These are phyloP conservation scores for Scaptomyza cyrtandrae DNA, from an alignment of 2,888 invertebrate genomes.

Conservation along the genomic window DNA sequence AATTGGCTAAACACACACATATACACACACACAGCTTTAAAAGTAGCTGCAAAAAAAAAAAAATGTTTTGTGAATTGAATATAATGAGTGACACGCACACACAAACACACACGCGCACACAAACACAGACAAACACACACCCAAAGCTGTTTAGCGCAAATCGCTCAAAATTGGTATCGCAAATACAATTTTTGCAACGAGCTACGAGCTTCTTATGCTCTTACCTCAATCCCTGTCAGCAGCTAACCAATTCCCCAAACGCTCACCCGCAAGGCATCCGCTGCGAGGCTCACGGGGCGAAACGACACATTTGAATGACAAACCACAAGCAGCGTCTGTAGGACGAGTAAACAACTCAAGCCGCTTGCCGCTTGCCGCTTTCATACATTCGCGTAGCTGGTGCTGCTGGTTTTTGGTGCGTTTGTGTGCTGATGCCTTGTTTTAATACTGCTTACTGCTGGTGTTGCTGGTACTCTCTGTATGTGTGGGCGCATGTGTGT, in stretches of 20 bases:
- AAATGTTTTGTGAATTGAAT: constrained; percentile 69
- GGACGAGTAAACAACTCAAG: constrained; percentile 45
- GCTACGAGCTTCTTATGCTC: neutral
- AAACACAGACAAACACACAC: neutral
- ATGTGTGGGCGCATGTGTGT: neutral
- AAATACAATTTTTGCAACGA: constrained; percentile 69
- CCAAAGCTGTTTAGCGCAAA: constrained; percentile 60
- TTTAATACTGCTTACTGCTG: constrained; percentile 16
- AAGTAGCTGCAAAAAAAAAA: constrained; percentile 58
- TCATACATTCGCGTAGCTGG: constrained; percentile 18
- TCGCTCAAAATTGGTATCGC: constrained; percentile 73
- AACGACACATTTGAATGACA: constrained; percentile 72
- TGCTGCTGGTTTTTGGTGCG: constrained; percentile 1
- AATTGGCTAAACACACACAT: constrained; percentile 53
- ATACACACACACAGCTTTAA: constrained; percentile 7
- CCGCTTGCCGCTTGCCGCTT: constrained; percentile 24
- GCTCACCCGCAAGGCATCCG: constrained; percentile 16
- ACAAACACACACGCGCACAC: constrained; percentile 7
- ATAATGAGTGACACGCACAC: constrained; percentile 70
- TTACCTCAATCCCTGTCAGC: neutral
- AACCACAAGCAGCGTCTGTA: constrained; percentile 50
- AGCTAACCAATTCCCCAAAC: constrained; percentile 17
- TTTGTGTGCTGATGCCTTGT: constrained; percentile 14
- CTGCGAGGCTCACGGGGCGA: constrained; percentile 37
- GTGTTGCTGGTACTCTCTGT: constrained; percentile 25